These are phyloP conservation scores for Damaliscus lunatus DNA, from an alignment of 2,113 vertebrate genomes.

Conservation along the genomic window DNA sequence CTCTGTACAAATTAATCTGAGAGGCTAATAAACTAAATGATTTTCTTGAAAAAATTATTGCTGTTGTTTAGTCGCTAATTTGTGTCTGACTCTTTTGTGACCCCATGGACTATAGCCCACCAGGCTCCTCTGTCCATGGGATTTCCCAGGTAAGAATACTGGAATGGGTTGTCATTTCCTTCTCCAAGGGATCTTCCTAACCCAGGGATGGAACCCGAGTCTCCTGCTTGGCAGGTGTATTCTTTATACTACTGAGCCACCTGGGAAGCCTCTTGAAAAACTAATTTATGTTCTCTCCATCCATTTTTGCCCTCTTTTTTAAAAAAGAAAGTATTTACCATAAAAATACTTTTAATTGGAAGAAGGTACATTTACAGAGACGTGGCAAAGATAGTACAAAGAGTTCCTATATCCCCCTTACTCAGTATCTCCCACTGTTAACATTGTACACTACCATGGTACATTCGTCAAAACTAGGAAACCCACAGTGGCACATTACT, in stretches of 20 bases:
- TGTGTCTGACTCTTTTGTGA: neutral
- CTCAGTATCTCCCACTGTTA: too few species aligned
- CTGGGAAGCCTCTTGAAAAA: neutral
- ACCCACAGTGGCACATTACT: too few species aligned
- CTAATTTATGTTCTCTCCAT: neutral
- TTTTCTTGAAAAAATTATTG: neutral
- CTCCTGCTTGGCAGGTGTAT: neutral
- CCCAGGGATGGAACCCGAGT: neutral
- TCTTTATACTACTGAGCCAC: neutral
- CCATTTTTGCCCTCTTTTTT: neutral
- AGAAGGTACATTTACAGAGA: neutral
- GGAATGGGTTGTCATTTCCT: neutral
- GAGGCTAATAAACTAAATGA: neutral
- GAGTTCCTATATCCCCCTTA: neutral
- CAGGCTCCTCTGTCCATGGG: neutral
- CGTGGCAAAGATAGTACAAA: neutral
- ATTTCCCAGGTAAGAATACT: neutral
- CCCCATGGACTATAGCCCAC: neutral
- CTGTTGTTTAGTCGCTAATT: neutral
- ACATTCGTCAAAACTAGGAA: too few species aligned
- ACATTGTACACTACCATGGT: too few species aligned
- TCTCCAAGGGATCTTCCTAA: neutral
- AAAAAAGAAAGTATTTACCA: neutral
- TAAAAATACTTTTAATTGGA: neutral
- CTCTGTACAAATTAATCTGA: neutral